Conservation (phyloP, 2,797 vertebrate species). For the Manis crassicaudata region DNA sequence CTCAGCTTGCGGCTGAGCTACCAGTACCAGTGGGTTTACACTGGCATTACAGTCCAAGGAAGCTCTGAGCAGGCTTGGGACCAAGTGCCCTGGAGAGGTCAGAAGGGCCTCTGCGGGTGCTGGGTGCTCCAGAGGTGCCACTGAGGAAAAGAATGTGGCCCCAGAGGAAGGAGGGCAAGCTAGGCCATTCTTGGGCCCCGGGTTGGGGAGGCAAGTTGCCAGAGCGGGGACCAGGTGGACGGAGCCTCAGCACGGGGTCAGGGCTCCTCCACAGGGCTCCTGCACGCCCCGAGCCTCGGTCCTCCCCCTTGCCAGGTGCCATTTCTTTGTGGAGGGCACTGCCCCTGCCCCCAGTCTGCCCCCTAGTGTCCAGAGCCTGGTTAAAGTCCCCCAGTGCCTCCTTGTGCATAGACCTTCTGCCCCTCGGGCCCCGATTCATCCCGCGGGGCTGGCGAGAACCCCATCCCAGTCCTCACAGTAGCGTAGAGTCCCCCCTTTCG, state of each 20-base stretch:
- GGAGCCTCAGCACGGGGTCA: not conserved
- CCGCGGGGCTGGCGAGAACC: slow-evolving; percentile 52
- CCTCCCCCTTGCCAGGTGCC: slow-evolving; percentile 73
- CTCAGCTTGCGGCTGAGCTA: slow-evolving; percentile 27
- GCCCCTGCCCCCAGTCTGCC: slow-evolving; percentile 43
- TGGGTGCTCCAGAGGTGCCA: slow-evolving; percentile 71
- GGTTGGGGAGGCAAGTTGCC: slow-evolving; percentile 20
- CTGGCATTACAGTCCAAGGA: slow-evolving; percentile 56
- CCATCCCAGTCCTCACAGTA: slow-evolving; percentile 53
- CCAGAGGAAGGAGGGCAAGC: not conserved
- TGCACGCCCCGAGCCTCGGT: not conserved
- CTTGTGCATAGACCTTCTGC: slow-evolving; percentile 74
- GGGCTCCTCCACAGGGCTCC: slow-evolving; percentile 24
- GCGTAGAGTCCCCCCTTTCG: slow-evolving; percentile 47
- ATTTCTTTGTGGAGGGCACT: slow-evolving; percentile 70
- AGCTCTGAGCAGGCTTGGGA: slow-evolving; percentile 36
- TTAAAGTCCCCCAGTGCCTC: slow-evolving; percentile 77
- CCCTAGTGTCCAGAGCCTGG: slow-evolving; percentile 74
- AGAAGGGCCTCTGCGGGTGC: slow-evolving; percentile 70
- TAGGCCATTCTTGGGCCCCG: not conserved
- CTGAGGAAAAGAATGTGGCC: not conserved
- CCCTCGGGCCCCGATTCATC: not conserved
- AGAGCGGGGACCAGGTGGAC: slow-evolving; percentile 21
- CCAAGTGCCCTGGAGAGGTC: slow-evolving; percentile 25
- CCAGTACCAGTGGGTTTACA: slow-evolving; percentile 50